phyloP scores from a whole-genome alignment of 2,113 vertebrate species.

The Pavo muticus region DNA sequence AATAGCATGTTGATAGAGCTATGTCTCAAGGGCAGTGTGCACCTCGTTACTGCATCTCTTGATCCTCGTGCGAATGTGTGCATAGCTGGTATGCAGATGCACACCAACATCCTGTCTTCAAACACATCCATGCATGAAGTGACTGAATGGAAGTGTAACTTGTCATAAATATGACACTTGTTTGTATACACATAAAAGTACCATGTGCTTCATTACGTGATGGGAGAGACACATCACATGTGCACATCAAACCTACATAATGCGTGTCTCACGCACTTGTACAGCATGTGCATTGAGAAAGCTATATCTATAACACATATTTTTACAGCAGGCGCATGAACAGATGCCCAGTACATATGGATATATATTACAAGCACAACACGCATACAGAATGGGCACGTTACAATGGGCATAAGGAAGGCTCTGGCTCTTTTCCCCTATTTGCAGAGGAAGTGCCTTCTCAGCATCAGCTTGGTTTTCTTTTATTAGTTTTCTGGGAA shows the following conservation, averaged over 20 bases:
- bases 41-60: fast-evolving
- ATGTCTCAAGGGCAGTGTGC: fast-evolving
- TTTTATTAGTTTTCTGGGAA: neutral
- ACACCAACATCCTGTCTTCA: neutral
- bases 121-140: fast-evolving
- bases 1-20: fast-evolving
- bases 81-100: fast-evolving
- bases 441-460: neutral
- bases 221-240: neutral
- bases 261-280: neutral
- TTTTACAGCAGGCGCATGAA: neutral
- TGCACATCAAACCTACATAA: neutral
- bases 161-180: neutral
- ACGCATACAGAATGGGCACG: neutral
- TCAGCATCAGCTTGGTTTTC: fast-evolving
- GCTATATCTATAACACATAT: neutral
- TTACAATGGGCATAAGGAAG: neutral
- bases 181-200: neutral
- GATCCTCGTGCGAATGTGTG: fast-evolving
- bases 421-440: neutral
- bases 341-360: neutral
- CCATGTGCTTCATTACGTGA: neutral
- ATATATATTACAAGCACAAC: neutral
- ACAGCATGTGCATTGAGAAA: neutral
- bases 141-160: neutral